Evolutionary conservation across 2,888 invertebrate genomes (phyloP).

Genomic region (Orchesella flavescens): DNA sequence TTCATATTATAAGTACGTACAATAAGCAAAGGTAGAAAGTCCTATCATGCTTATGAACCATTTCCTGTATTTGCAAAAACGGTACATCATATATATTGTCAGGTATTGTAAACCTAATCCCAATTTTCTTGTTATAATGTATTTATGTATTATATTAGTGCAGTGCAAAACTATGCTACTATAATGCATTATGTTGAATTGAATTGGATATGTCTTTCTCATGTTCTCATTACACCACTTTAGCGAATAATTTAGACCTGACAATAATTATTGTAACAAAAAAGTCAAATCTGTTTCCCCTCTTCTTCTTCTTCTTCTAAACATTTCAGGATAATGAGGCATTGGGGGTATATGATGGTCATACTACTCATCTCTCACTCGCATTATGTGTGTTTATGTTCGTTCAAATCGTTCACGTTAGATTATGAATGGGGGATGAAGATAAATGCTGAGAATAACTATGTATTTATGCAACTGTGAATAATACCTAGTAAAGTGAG

Average conservation of each 20-base stretch:
- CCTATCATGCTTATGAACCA: slow-evolving; percentile 26
- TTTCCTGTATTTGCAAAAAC: slow-evolving; percentile 35
- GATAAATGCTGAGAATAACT: not conserved
- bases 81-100: no score
- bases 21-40: no score
- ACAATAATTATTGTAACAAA: slow-evolving; percentile 58
- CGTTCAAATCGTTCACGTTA: no score
- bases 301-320: slow-evolving; percentile 33
- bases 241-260: slow-evolving; percentile 53
- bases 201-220: slow-evolving; percentile 48
- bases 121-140: not conserved
- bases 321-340: slow-evolving; percentile 44
- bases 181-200: no score
- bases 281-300: slow-evolving; percentile 59
- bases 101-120: no score
- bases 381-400: no score
- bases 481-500: slow-evolving; percentile 50
- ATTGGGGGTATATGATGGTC: slow-evolving; percentile 35
- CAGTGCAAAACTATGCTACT: not conserved
- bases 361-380: not conserved
- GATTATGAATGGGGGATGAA: no score
- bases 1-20: no score
- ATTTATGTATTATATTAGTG: slow-evolving; percentile 1
- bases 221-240: slow-evolving; percentile 59
- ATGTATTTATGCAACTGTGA: slow-evolving; percentile 31